Evolutionary conservation across 2,888 invertebrate species (phyloP).

Genomic region (Myopa tessellatipennis): DNA sequence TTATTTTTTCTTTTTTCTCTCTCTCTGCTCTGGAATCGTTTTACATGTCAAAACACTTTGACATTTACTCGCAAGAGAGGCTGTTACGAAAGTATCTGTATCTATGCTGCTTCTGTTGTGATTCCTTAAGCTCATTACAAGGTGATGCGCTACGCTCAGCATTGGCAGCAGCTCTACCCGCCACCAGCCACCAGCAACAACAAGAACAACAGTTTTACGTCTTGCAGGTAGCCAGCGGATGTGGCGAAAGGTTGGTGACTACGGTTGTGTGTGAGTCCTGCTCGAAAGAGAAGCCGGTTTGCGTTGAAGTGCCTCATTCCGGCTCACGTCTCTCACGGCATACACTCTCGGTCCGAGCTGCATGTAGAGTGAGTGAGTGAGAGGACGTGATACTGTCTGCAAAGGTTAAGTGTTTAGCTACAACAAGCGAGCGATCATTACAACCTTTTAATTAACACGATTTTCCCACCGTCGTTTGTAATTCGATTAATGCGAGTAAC

Average conservation of each 20-base stretch:
- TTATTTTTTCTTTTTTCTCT: not conserved
- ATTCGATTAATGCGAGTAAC: no score
- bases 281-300: not conserved
- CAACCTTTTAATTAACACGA: no score
- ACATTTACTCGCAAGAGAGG: not conserved
- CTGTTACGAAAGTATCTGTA: not conserved
- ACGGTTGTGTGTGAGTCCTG: not conserved
- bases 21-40: not conserved
- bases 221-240: not conserved
- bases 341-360: no score
- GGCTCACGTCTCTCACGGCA: no score
- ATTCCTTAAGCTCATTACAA: constrained; percentile 14
- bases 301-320: not conserved
- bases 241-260: not conserved
- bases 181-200: not conserved
- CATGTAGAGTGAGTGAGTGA: no score
- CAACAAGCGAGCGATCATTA: no score
- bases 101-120: not conserved
- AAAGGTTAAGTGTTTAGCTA: no score
- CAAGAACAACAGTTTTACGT: not conserved
- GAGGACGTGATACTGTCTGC: no score
- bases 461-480: no score
- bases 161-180: not conserved
- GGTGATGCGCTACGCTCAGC: not conserved
- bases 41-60: not conserved